A percentile compares a stretch with the other conserved stretches of the same genome.
Conservation (phyloP, 2,113 vertebrate species). For the Hippocampus barbouri region DNA sequence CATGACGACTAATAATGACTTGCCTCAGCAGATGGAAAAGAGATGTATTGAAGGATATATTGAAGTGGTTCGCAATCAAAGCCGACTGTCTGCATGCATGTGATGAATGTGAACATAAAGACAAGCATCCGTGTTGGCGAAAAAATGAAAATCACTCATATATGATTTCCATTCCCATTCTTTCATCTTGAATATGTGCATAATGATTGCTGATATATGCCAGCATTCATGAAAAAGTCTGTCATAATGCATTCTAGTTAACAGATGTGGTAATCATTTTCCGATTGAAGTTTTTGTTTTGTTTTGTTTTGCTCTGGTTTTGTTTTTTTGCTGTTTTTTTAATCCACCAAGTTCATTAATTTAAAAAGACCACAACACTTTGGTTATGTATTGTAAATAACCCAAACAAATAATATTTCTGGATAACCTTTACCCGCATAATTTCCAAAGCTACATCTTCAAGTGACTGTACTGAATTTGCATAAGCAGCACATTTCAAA, state of each 20-base stretch:
- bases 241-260: background rate
- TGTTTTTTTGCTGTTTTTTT: too few relatives aligned
- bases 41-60: conserved; percentile 37
- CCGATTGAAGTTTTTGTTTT: too few relatives aligned
- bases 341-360: too few relatives aligned
- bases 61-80: conserved; percentile 54
- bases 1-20: conserved; percentile 57
- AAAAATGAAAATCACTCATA: background rate
- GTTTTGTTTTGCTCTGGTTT: too few relatives aligned
- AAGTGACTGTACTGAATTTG: too few relatives aligned
- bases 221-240: background rate
- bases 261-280: too few relatives aligned
- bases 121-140: background rate
- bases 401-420: too few relatives aligned
- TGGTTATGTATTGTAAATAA: too few relatives aligned
- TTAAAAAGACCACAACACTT: too few relatives aligned
- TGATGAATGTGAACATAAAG: conserved; percentile 44
- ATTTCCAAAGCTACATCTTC: too few relatives aligned
- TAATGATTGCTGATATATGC: background rate
- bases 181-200: background rate
- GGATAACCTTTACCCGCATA: too few relatives aligned
- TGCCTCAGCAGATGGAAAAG: conserved; percentile 29
- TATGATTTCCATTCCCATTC: background rate
- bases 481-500: too few relatives aligned
- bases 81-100: conserved; percentile 20